Evolutionary conservation across 2,888 invertebrate genomes (phyloP).

Genomic region (Polia nebulosa): DNA sequence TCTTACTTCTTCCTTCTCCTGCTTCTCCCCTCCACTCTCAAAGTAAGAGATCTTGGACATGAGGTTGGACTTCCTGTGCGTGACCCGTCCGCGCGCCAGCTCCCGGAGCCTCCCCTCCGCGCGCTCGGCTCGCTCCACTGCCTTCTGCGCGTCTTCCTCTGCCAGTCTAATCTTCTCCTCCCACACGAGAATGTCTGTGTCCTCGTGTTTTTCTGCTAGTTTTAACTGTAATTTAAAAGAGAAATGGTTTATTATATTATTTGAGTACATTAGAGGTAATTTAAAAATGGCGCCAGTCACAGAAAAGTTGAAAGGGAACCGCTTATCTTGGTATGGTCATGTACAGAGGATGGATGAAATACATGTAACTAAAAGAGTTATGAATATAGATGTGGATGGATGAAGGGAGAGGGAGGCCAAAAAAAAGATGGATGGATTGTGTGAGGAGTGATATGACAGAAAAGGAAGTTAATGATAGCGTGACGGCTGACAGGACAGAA

Average conservation of each 20-base stretch:
- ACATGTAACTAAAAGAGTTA: no score
- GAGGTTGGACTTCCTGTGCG: slow-evolving; percentile 71
- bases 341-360: no score
- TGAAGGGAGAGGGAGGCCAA: no score
- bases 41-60: slow-evolving; percentile 86
- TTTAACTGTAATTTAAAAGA: slow-evolving; percentile 81
- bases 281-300: no score
- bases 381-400: no score
- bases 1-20: slow-evolving; percentile 61
- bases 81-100: slow-evolving; percentile 56
- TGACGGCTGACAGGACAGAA: no score
- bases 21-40: slow-evolving; percentile 79
- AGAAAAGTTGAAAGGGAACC: no score
- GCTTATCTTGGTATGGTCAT: no score
- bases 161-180: slow-evolving; percentile 93
- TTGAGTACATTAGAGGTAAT: no score
- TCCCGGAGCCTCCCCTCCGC: slow-evolving; percentile 78
- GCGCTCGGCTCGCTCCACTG: slow-evolving; percentile 91
- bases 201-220: slow-evolving; percentile 92
- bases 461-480: no score
- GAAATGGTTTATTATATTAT: background rate
- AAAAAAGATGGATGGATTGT: no score
- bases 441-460: no score
- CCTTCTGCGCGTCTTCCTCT: slow-evolving; percentile 93
- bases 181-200: slow-evolving; percentile 92